phyloP scores from a whole-genome alignment of 2,113 vertebrate species.

The Protomyctophum bolini region DNA sequence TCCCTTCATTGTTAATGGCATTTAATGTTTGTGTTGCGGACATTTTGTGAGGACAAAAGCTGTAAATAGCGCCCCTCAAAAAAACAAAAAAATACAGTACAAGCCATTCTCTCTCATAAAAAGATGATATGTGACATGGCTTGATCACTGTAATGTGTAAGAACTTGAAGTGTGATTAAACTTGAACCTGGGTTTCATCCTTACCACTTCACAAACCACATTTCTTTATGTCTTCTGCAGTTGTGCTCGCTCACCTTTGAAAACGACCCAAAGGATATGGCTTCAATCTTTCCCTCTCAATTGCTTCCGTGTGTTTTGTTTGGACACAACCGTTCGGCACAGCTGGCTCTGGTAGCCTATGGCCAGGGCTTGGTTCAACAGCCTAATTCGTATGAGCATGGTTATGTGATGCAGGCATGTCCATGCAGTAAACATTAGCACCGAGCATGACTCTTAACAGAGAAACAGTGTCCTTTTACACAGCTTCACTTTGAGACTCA shows the following conservation, averaged over 20 bases:
- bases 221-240: not conserved
- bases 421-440: conserved; percentile 23
- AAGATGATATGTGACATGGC: too few species aligned
- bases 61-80: too few species aligned
- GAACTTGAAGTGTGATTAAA: too few species aligned
- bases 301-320: conserved; percentile 37
- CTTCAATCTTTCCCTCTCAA: conserved; percentile 39
- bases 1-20: too few species aligned
- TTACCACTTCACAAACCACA: not conserved
- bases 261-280: conserved; percentile 12
- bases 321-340: conserved; percentile 13
- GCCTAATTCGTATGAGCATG: not conserved
- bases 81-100: too few species aligned
- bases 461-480: conserved; percentile 27
- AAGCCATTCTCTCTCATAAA: too few species aligned
- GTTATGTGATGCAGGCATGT: conserved; percentile 33
- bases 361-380: not conserved
- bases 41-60: too few species aligned
- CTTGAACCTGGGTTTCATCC: not conserved
- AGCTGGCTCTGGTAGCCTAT: conserved; percentile 31
- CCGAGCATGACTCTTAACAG: conserved; percentile 7
- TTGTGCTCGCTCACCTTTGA: not conserved
- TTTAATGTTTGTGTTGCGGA: too few species aligned
- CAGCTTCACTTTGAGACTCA: conserved; percentile 4
- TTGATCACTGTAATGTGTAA: too few species aligned